Conservation (phyloP, 92 coral and sea anemone genomes). For the Pocillopora meandrina region DNA sequence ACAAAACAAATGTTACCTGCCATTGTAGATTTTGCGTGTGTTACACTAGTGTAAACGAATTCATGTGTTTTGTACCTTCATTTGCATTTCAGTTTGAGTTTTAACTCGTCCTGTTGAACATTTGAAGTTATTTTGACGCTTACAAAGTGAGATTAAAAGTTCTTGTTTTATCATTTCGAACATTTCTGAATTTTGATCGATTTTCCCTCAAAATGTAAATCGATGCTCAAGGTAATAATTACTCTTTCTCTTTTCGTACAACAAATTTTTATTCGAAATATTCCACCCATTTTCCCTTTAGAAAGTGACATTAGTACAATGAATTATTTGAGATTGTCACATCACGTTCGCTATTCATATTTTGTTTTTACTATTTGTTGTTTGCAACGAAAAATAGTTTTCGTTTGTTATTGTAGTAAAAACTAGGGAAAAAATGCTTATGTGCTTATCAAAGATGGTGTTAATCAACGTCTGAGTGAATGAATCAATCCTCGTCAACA, state of each 20-base stretch:
- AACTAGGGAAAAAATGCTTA: neutral
- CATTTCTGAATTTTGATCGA: neutral
- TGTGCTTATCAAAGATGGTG: constrained; percentile 4
- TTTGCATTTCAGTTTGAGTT: constrained; percentile 1
- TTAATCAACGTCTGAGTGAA: constrained; percentile 11
- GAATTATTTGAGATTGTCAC: constrained; percentile 23
- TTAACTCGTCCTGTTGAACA: neutral
- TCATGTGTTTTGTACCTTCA: neutral
- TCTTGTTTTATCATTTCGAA: neutral
- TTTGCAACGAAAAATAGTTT: neutral
- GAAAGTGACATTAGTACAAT: neutral
- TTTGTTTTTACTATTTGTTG: neutral
- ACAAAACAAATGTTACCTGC: neutral
- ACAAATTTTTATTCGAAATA: neutral
- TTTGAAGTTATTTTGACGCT: constrained; percentile 5
- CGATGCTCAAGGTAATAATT: neutral
- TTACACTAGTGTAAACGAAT: neutral
- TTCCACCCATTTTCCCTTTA: constrained; percentile 14
- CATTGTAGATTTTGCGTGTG: neutral
- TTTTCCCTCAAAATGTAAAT: neutral
- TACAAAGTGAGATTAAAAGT: neutral
- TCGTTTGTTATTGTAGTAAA: neutral
- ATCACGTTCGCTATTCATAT: constrained; percentile 4
- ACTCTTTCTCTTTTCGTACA: neutral
- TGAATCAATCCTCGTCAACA: neutral